Evolutionary conservation across 2,113 vertebrate genomes (phyloP), one percentile per base, ranked within the genome.

Genomic region (Eretmochelys imbricata): DNA sequence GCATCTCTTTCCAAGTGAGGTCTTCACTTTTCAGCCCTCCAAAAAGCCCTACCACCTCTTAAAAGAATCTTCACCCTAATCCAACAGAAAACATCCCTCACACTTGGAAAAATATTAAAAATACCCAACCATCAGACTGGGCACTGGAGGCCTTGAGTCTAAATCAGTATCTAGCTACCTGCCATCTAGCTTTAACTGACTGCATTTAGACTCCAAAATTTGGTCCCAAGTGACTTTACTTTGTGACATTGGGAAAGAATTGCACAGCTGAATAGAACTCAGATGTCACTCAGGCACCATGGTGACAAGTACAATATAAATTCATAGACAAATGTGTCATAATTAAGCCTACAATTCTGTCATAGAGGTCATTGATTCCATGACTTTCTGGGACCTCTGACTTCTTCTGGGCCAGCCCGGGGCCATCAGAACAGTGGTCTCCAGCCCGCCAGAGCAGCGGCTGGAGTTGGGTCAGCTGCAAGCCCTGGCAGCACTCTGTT

Each of bases 41-140:
- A 12, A 48, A 78, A 75, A 48, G 24, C 24, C 4, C 13, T 14
- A 14, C 24, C 12, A 48, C 75, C 24, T 20, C 12, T 46, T 76
- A 48, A 8, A 75, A 76, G 24, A 76, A 48, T 48, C 42, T 91
- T 92, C 42, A 48, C 2, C 1, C 31, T 80, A 46, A 79, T 50
- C 19, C 82, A 75, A 79, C 0, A 92, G 55, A 35, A 42, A 96
- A 91, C 3, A 49, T 5, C 85, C 65, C 51, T 85, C 49, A 55
- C 51, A 92, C 81, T n/a, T 46, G 54, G 38, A 89, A 91, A 16
- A 38, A 19, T 72, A 85, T 88, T 94, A 93, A 96, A 87, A 48
- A 78, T 78, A 1, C 1, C 20, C 84, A 24, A 89, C 6, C 5
- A 69, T 0, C 49, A 88, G 57, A 12, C 11, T 31, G 29, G 57